Evolutionary conservation across 2,113 vertebrate genomes (phyloP), one percentile per base, ranked within the genome.

Genomic region (Falco punctatus): DNA sequence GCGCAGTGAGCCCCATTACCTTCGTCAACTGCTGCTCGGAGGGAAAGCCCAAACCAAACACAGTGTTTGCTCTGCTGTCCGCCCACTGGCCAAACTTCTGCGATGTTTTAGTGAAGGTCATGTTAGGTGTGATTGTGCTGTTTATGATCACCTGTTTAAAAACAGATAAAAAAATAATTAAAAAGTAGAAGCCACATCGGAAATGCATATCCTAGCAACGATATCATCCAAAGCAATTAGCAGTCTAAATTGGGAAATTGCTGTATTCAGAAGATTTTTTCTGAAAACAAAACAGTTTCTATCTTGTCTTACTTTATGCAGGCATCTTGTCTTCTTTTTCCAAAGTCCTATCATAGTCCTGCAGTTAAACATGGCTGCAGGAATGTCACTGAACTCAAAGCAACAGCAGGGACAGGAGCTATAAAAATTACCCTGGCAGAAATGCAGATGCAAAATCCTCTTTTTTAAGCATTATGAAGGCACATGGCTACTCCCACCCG

Each of bases 51-150:
- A 99, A 96, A 17, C 99, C 99, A 22, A 99, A 99, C 51, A 99
- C 99, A 0, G 99, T 99, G 97, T 99, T 99, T 74, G 99, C 99
- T 88, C 99, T 98, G 98, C 99, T 99, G 98, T 99, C 99, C 0
- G 99, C 99, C 99, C 99, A 99, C 97, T 99, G 99, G 81, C 99
- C 99, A 1, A 99, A 99, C 97, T 99, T 99, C 98, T 99, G 99
- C 0, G 99, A 99, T 0, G 99, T 99, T 94, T 99, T 99, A 7
- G 99, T 99, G 98, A 99, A 99, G 52, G 99, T 99, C 99, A 99
- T 99, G 94, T 99, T 99, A 65, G 99, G 99, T 14, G 99, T 99
- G 98, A 99, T 99, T 87, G 99, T 99, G 97, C 99, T 99, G 98
- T 99, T 99, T 93, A 99, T 99, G 90, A 99, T 99, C 95, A 99